These are phyloP conservation scores for Hesperia comma DNA, from an alignment of 2,888 invertebrate genomes.

Conservation along the genomic window DNA sequence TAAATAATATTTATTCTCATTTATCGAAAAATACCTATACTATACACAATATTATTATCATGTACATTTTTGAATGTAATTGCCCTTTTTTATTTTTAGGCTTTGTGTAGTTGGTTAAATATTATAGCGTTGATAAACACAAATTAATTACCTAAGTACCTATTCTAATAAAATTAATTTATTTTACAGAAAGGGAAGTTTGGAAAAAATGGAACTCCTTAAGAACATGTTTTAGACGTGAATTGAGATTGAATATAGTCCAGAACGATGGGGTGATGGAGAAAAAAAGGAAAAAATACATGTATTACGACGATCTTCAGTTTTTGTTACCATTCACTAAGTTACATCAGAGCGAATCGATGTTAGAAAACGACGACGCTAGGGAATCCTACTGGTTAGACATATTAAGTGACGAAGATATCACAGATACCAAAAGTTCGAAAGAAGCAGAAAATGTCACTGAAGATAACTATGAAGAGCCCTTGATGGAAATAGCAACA, in stretches of 20 bases:
- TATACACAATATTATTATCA: too few species aligned
- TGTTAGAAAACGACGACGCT: background rate
- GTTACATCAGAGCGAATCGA: background rate
- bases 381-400: background rate
- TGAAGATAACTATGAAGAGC: background rate
- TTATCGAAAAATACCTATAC: too few species aligned
- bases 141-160: too few species aligned
- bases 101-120: too few species aligned
- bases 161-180: background rate
- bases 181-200: conserved; percentile 3
- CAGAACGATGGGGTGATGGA: background rate
- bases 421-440: background rate
- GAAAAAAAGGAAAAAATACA: background rate
- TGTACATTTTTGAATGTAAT: too few species aligned
- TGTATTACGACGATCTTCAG: background rate
- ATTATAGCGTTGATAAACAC: too few species aligned
- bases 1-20: too few species aligned
- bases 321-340: background rate
- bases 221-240: background rate
- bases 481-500: background rate
- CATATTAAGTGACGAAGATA: background rate
- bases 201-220: background rate
- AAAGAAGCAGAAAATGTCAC: background rate
- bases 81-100: too few species aligned
- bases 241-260: background rate